These are phyloP conservation scores for Eucera pruinosa DNA, from an alignment of 2,888 invertebrate genomes.

Conservation along the genomic window DNA sequence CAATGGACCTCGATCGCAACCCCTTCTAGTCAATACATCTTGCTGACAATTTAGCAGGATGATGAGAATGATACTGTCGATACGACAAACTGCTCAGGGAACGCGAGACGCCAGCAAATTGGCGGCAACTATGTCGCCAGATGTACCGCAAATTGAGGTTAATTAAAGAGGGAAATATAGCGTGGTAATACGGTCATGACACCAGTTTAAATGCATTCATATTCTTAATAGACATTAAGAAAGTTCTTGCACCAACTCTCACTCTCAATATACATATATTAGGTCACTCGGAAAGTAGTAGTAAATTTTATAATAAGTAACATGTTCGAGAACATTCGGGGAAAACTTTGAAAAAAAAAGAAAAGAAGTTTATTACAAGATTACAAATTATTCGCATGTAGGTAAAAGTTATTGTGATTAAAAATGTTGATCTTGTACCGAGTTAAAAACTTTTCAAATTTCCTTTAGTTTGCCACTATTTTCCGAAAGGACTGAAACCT, in stretches of 20 bases:
- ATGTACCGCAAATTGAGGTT: constrained; percentile 53
- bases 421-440: too few relatives aligned
- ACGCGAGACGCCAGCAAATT: constrained; percentile 52
- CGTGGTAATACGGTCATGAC: constrained; percentile 34
- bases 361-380: too few relatives aligned
- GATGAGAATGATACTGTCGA: constrained; percentile 40
- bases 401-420: too few relatives aligned
- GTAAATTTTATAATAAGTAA: too few relatives aligned
- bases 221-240: constrained; percentile 33
- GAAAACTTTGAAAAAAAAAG: too few relatives aligned
- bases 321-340: too few relatives aligned
- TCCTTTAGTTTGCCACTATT: too few relatives aligned
- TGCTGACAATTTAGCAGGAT: constrained; percentile 46
- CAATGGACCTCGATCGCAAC: constrained; percentile 38
- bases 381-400: too few relatives aligned
- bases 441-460: too few relatives aligned
- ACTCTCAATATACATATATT: too few relatives aligned
- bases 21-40: constrained; percentile 43
- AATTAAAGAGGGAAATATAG: constrained; percentile 56
- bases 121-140: constrained; percentile 55
- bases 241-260: neutral
- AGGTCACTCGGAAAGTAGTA: too few relatives aligned
- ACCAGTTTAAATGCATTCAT: constrained; percentile 31
- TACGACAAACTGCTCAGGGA: constrained; percentile 49
- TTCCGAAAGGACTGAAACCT: too few relatives aligned